Conservation (phyloP, 2,888 invertebrate genomes). For the Pseudoips prasinana region DNA sequence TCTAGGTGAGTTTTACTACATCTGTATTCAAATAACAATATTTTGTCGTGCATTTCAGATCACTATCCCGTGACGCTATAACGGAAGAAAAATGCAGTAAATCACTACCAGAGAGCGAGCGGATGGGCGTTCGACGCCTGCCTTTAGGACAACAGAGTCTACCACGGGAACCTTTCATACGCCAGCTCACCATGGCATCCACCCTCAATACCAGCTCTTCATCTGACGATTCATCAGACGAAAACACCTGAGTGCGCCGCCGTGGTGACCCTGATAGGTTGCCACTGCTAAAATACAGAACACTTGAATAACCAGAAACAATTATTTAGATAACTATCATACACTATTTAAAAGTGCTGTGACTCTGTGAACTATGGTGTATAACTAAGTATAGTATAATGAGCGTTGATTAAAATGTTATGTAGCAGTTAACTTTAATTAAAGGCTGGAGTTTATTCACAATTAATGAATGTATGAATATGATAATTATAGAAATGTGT, state of each 20-base stretch:
- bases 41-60: slow-evolving; percentile 74
- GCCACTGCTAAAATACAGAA: slow-evolving; percentile 74
- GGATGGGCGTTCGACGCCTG: slow-evolving; percentile 73
- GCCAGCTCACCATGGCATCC: slow-evolving; percentile 83
- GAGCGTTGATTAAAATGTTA: slow-evolving; percentile 8
- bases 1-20: too few relatives aligned
- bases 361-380: slow-evolving; percentile 54
- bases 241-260: slow-evolving; percentile 76
- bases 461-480: slow-evolving; percentile 6
- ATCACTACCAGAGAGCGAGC: slow-evolving; percentile 83
- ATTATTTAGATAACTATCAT: background rate
- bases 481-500: background rate
- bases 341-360: slow-evolving; percentile 52
- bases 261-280: slow-evolving; percentile 77
- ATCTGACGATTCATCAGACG: slow-evolving; percentile 75
- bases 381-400: slow-evolving; percentile 14
- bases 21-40: too few relatives aligned
- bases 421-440: background rate
- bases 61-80: slow-evolving; percentile 85
- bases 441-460: slow-evolving; percentile 8
- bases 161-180: slow-evolving; percentile 82
- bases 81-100: slow-evolving; percentile 87
- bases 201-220: slow-evolving; percentile 85
- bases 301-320: slow-evolving; percentile 53
- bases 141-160: slow-evolving; percentile 81